phyloP scores from a whole-genome alignment of 2,113 vertebrate species.

The Aphelocoma coerulescens region DNA sequence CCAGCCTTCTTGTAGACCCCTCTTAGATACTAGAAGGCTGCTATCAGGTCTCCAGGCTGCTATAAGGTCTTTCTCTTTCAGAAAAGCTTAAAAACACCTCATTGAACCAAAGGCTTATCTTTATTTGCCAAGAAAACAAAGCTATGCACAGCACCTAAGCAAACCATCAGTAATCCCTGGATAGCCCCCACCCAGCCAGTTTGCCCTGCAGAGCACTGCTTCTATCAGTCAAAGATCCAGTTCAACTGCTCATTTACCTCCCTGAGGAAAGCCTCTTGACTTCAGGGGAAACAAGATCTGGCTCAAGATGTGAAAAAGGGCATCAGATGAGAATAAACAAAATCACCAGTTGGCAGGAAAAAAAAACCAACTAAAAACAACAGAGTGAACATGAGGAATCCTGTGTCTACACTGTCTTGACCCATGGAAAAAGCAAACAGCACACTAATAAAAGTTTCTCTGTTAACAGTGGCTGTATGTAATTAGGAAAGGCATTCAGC shows the following conservation, averaged over 20 bases:
- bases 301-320: not conserved
- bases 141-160: not conserved
- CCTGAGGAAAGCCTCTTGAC: not conserved
- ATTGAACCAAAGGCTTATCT: not conserved
- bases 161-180: not conserved
- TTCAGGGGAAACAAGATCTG: not conserved
- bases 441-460: not conserved
- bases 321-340: not conserved
- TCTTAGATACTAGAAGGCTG: not conserved
- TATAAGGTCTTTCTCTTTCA: not conserved
- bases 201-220: not conserved
- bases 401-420: not conserved
- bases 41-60: not conserved
- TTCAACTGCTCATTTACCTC: not conserved
- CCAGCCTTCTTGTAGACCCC: not conserved
- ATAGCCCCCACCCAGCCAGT: not conserved
- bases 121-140: slow-evolving; percentile 28
- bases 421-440: not conserved
- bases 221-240: not conserved
- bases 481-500: slow-evolving; percentile 24
- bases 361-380: not conserved
- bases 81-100: not conserved
- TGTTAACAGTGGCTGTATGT: not conserved
- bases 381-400: not conserved
- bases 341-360: not conserved